Base-by-base conservation (phyloP, 2,113 vertebrate genomes). In the Nematolebias whitei region DNA sequence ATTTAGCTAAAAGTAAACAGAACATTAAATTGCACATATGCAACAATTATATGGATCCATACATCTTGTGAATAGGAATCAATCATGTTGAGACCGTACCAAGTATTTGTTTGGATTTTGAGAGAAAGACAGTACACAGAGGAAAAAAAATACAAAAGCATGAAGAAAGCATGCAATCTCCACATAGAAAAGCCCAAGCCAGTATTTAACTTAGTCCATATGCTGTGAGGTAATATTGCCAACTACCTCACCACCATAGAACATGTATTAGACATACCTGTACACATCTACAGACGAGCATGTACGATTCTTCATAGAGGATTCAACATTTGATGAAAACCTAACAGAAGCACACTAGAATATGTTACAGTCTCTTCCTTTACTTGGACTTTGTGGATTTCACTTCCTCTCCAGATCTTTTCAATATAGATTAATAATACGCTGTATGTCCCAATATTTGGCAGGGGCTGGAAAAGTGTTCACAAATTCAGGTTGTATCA, bases 341-440 rank as follows among this genome's bases (percentile, higher is more conserved):
- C 49, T 19, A 35, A 52, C 2, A n/a, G 10, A 16, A 38, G 26
- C 26, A 20, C 23, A 45, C 15, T n/a, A 11, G 12, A 39, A 4
- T 20, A 14, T 20, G 7, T 10, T 20, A 14, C 24, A 40, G 2
- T 56, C 20, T 48, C 2, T 24, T 35, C 23, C 48, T 12, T 35
- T 24, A 1, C 26, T 19, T 29, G 3, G 12, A 49, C 24, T 35
- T 38, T 11, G 39, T 49, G 29, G 53, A 24, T 67, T 51, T 68
- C 44, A 23, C 24, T 69, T 22, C 43, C 12, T 56, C 38, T 26
- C 15, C 16, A 26, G 43, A 40, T 51, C 12, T 47, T 10, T 62
- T 23, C 52, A 24, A 44, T 47, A 29, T 39, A n/a, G 43, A 68
- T 73, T 47, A 76, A 76, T 76, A 72, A 66, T 51, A 56, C 63